Conservation (phyloP, 2,797 vertebrate genomes). For the Phylloscopus collybita region DNA sequence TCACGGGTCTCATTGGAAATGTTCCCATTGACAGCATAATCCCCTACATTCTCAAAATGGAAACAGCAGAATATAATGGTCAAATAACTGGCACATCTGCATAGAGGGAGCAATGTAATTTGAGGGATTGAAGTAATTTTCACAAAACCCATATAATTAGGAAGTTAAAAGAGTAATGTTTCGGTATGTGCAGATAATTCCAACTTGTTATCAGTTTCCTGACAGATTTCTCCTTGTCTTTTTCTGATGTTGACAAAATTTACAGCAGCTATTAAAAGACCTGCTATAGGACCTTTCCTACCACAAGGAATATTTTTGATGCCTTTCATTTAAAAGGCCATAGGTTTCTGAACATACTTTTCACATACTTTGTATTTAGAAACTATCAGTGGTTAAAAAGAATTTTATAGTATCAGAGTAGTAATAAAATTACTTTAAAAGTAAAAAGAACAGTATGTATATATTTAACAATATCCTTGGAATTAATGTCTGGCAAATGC, state of each 20-base stretch:
- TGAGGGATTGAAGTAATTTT: slow-evolving; percentile 7
- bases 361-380: slow-evolving; percentile 76
- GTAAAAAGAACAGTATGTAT: slow-evolving; percentile 69
- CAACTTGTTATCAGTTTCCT: slow-evolving; percentile 33
- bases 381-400: slow-evolving; percentile 73
- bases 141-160: background rate
- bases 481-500: slow-evolving; percentile 75
- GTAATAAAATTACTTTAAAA: slow-evolving; percentile 75
- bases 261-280: slow-evolving; percentile 48
- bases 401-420: slow-evolving; percentile 76
- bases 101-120: slow-evolving; percentile 66
- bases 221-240: slow-evolving; percentile 40
- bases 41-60: slow-evolving; percentile 99
- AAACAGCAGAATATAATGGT: slow-evolving; percentile 97
- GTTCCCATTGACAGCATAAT: slow-evolving; percentile 99
- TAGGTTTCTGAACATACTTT: slow-evolving; percentile 73
- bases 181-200: slow-evolving; percentile 58
- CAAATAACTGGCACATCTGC: slow-evolving; percentile 87
- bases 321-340: slow-evolving; percentile 76
- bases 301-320: slow-evolving; percentile 68
- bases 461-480: slow-evolving; percentile 75
- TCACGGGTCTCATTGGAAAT: slow-evolving; percentile 96
- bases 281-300: slow-evolving; percentile 59
- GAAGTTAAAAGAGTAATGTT: slow-evolving; percentile 26
- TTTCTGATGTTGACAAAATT: slow-evolving; percentile 36